phyloP scores from a whole-genome alignment of 2,113 vertebrate genomes.

The Connochaetes taurinus region DNA sequence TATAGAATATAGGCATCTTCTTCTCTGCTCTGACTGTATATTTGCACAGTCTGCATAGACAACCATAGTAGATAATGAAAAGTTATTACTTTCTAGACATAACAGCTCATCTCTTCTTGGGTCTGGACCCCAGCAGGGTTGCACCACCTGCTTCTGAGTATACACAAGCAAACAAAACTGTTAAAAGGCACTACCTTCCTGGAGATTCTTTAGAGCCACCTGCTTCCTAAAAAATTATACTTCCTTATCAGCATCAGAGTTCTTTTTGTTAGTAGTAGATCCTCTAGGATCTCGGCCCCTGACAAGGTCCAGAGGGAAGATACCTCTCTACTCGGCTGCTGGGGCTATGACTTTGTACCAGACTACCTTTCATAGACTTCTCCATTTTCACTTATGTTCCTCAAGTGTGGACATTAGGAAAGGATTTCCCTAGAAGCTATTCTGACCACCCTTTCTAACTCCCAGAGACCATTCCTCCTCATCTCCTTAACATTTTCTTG shows the following conservation, averaged over 20 bases:
- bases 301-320: background rate
- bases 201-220: background rate
- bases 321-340: background rate
- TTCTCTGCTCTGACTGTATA: background rate
- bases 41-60: background rate
- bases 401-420: background rate
- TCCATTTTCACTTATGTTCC: background rate
- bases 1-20: background rate
- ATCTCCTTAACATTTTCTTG: background rate
- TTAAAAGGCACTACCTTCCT: background rate
- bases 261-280: background rate
- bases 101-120: background rate
- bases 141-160: background rate
- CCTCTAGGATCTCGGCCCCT: background rate
- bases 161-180: background rate
- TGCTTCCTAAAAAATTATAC: background rate
- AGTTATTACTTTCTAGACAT: background rate
- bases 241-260: background rate
- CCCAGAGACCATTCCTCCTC: background rate
- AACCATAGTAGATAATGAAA: background rate
- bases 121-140: background rate
- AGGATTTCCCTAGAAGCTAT: background rate
- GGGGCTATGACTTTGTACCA: background rate
- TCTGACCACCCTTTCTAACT: background rate
- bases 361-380: background rate